Conservation (phyloP, 2,888 invertebrate species). For the Micropterix aruncella region DNA sequence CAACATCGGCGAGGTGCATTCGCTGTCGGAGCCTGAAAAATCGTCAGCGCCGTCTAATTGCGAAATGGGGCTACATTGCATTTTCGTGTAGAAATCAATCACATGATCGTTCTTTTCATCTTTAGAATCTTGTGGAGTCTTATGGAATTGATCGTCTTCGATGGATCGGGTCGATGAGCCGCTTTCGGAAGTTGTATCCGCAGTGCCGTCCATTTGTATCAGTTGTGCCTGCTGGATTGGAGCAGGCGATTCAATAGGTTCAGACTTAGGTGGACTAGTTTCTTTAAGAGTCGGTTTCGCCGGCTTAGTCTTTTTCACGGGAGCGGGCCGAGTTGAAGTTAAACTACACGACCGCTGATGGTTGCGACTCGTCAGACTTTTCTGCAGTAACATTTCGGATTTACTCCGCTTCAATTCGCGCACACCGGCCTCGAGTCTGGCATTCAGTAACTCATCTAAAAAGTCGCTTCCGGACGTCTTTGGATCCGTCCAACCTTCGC, state of each 20-base stretch:
- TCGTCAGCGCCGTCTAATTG: slow-evolving; percentile 59
- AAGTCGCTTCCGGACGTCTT: slow-evolving; percentile 34
- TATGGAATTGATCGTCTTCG: neutral
- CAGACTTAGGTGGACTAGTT: neutral
- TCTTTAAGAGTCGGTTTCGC: slow-evolving; percentile 15
- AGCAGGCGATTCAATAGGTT: neutral
- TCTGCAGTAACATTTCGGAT: slow-evolving; percentile 44
- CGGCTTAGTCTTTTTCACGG: slow-evolving; percentile 55
- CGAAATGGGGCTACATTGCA: slow-evolving; percentile 43
- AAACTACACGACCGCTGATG: slow-evolving; percentile 54
- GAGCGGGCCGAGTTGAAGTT: slow-evolving; percentile 40
- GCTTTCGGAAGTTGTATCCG: slow-evolving; percentile 4
- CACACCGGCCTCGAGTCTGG: slow-evolving; percentile 31
- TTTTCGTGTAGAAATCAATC: slow-evolving; percentile 38
- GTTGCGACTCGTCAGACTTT: slow-evolving; percentile 35
- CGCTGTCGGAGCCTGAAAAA: slow-evolving; percentile 41
- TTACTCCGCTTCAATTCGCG: slow-evolving; percentile 50
- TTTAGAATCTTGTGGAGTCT: neutral
- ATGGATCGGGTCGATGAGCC: neutral
- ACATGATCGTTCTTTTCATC: slow-evolving; percentile 18
- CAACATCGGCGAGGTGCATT: slow-evolving; percentile 30
- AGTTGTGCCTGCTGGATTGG: neutral
- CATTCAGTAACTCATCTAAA: slow-evolving; percentile 41
- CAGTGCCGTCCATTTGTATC: slow-evolving; percentile 18
- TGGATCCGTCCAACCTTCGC: slow-evolving; percentile 25